Evolutionary conservation across 2,113 vertebrate genomes (phyloP).

Genomic region (Martes martes): DNA sequence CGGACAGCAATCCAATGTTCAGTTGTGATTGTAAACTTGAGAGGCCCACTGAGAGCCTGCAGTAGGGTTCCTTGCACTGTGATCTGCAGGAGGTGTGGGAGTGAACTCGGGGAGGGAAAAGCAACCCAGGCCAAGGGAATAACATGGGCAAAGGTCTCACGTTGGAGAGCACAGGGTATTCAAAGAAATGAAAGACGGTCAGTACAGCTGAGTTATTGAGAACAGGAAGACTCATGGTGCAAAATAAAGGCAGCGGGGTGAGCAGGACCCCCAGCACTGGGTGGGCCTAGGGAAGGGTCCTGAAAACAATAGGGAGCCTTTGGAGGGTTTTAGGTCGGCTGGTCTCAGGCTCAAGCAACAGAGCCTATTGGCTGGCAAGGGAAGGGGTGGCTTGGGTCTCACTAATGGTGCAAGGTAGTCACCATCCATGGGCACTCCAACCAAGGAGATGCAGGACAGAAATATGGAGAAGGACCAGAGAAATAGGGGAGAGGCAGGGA

Average conservation of each 20-base stretch:
- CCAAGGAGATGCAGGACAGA: neutral
- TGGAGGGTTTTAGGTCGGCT: neutral
- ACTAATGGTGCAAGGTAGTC: no score
- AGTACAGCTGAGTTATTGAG: neutral
- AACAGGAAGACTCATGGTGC: neutral
- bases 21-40: fast-evolving
- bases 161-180: fast-evolving
- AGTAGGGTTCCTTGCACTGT: no score
- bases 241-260: neutral
- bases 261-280: neutral
- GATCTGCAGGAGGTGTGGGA: neutral
- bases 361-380: fast-evolving
- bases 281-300: neutral
- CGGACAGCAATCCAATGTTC: neutral
- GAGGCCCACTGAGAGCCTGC: fast-evolving
- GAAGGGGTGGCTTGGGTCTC: no score
- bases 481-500: neutral
- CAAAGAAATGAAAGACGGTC: neutral
- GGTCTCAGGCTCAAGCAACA: neutral
- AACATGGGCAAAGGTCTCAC: no score
- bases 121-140: neutral
- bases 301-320: neutral
- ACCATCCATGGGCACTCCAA: fast-evolving
- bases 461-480: neutral
- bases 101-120: neutral